Conservation (phyloP, 2,113 vertebrate species). For the Epinephelus fuscoguttatus region DNA sequence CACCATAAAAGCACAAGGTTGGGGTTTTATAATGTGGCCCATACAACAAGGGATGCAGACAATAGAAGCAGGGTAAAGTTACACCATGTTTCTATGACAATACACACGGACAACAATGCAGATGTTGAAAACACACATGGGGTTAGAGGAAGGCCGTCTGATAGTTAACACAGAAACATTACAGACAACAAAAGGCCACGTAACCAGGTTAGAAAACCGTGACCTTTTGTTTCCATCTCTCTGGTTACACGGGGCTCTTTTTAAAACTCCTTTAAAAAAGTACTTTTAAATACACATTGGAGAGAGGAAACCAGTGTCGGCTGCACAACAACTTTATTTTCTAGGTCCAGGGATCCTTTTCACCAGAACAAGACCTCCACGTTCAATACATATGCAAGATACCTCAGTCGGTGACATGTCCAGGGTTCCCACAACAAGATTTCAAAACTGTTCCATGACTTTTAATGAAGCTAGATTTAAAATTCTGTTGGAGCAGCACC, state of each 20-base stretch:
- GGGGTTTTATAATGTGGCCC: neutral
- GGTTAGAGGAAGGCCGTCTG: neutral
- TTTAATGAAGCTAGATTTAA: too few species aligned
- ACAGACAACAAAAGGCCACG: neutral
- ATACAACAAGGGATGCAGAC: neutral
- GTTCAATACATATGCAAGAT: neutral
- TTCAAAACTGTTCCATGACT: too few species aligned
- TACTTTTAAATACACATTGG: neutral
- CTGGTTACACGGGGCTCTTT: too few species aligned
- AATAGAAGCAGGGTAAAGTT: neutral
- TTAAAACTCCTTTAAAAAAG: neutral
- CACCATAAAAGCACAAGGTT: neutral
- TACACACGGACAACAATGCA: neutral
- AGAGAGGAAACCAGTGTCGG: neutral
- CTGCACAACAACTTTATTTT: neutral
- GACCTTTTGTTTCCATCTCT: neutral
- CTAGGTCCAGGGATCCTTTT: too few species aligned
- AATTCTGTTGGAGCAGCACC: too few species aligned
- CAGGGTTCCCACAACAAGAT: too few species aligned
- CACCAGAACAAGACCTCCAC: neutral
- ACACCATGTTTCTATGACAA: neutral
- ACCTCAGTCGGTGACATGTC: neutral
- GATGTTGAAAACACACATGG: neutral
- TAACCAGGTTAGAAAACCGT: too few species aligned
- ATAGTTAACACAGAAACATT: neutral